These are phyloP conservation scores for Fratercula arctica DNA, from an alignment of 2,797 vertebrate species.

Conservation along the genomic window DNA sequence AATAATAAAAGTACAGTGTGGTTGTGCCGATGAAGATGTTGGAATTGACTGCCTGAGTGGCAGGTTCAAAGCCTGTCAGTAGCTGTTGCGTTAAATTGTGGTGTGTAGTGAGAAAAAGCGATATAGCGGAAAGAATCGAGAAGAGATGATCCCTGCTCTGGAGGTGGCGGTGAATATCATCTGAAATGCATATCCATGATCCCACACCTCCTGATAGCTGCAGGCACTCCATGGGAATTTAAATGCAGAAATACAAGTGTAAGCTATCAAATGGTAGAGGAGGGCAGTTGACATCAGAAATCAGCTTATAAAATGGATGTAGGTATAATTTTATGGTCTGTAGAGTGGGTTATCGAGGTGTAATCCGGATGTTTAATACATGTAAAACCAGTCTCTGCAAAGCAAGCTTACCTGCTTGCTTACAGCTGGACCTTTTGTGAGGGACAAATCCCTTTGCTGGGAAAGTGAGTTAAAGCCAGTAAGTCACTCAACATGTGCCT, in stretches of 20 bases:
- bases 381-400: background rate
- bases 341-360: background rate
- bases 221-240: background rate
- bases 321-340: background rate
- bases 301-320: background rate
- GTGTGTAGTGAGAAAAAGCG: background rate
- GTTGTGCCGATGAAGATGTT: background rate
- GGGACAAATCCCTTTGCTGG: background rate
- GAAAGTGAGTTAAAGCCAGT: background rate
- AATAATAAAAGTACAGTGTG: background rate
- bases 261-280: background rate
- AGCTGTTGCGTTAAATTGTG: background rate
- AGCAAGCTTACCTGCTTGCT: background rate
- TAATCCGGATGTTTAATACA: background rate
- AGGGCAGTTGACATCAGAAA: background rate
- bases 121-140: background rate
- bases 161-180: accelerated
- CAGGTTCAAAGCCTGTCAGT: background rate
- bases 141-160: background rate
- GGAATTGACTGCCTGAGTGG: background rate
- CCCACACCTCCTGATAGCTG: background rate
- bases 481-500: background rate
- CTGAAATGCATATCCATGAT: background rate
- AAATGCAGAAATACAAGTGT: background rate
- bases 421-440: background rate